Evolutionary conservation across 1,140 invertebrate genomes (phyloP), one percentile per base, ranked within the genome.

Genomic region (Nautilus pompilius): DNA sequence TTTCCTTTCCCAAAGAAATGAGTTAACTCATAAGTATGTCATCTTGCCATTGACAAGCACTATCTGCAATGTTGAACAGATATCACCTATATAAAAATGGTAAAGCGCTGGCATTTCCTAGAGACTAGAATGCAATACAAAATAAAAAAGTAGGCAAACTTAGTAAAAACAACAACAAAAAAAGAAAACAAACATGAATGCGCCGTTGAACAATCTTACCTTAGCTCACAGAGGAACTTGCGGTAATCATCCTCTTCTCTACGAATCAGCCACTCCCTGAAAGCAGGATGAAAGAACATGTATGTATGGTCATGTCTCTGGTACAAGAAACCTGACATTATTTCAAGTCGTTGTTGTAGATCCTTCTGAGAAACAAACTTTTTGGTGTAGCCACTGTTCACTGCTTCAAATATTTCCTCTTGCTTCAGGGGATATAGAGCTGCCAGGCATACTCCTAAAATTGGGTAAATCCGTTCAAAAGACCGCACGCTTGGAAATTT

Each of bases 211-310:
- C n/a, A 46, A 30, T 67, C 73, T 76, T 73, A 87, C 86, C 85
- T 79, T 60, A 83, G 69, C 80, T 87, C 86, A 80, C 93, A 95
- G 0, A 96, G 85, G 81, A 96, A 98, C 80, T 96, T 96, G 20
- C 71, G 67, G 0, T 88, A 87, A 78, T 96, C 93, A 57, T 89
- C 89, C 66, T 96, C 93, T 62, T 95, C 92, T 20, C 95, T 84
- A n/a, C 92, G 83, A 67, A 95, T 91, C 33, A 98, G 85, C 95
- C 95, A 98, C 84, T 98, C 95, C 84, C 95, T 91, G 81, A 98
- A 94, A 10, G 93, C 93, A 0, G 94, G 93, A 81, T 98, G 95
- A 80, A 96, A 96, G 79, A 96, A 95, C 93, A 96, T 96, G 82
- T 93, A 95, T 0, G 93, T 95, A 74, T 92, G 91, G 81, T 97